These are phyloP conservation scores for Donacobius atricapilla DNA, from an alignment of 2,113 vertebrate genomes.

Conservation along the genomic window DNA sequence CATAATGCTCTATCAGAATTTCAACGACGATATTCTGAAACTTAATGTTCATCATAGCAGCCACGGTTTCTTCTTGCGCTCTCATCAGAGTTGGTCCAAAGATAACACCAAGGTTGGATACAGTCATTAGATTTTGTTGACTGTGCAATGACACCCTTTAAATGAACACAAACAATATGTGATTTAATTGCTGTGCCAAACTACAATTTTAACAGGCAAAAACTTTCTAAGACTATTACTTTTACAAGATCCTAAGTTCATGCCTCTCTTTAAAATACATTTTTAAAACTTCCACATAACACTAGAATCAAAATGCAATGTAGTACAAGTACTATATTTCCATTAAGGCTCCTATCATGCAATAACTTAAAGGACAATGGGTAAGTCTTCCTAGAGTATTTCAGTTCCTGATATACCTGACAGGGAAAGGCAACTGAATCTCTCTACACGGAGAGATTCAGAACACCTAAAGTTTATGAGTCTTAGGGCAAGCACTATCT, in stretches of 20 bases:
- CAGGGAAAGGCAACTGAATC: not conserved
- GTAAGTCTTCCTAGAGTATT: not conserved
- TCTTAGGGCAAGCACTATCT: not conserved
- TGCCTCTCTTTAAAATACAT: not conserved
- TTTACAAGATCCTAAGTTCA: not conserved
- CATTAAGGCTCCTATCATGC: not conserved
- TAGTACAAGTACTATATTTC: not conserved
- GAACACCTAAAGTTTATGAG: not conserved
- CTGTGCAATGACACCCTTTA: constrained; percentile 92
- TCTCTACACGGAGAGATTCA: not conserved
- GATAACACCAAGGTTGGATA: constrained; percentile 97
- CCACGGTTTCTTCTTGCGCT: constrained; percentile 96
- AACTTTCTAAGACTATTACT: not conserved
- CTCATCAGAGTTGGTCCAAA: constrained; percentile 97
- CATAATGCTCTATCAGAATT: constrained; percentile 95
- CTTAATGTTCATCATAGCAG: constrained; percentile 99
- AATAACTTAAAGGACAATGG: not conserved
- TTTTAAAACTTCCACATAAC: not conserved
- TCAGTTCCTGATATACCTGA: not conserved
- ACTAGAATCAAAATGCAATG: not conserved
- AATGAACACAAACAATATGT: constrained; percentile 17
- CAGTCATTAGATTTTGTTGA: constrained; percentile 94
- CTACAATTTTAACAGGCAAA: not conserved
- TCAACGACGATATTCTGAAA: constrained; percentile 99
- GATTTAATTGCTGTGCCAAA: not conserved